These are phyloP conservation scores for Leucoraja ocellata DNA, from an alignment of 2,797 vertebrate species.

Conservation along the genomic window DNA sequence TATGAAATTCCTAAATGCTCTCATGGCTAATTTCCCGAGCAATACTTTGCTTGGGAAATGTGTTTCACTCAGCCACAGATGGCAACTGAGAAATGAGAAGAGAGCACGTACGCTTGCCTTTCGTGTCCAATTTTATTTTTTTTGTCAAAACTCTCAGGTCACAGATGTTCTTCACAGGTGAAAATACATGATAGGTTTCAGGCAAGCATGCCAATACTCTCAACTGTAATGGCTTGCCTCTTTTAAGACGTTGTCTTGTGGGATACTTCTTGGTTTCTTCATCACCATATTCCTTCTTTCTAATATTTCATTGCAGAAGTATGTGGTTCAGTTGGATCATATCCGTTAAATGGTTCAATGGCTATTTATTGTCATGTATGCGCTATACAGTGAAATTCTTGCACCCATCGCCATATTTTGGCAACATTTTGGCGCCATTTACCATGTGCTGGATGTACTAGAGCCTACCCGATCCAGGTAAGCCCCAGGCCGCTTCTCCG, in stretches of 20 bases:
- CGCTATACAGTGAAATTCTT: no score
- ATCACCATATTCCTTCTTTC: not conserved
- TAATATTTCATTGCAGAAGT: not conserved
- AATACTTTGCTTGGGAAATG: not conserved
- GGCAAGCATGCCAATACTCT: not conserved
- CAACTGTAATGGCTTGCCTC: not conserved
- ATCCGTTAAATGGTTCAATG: not conserved
- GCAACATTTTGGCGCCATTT: no score
- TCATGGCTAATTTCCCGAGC: conserved; percentile 26
- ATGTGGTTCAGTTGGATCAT: not conserved
- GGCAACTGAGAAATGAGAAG: conserved; percentile 11
- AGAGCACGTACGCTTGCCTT: not conserved
- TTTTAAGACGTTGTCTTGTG: not conserved
- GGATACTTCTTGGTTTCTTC: not conserved
- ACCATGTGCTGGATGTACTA: no score
- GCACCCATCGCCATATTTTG: no score
- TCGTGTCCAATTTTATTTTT: not conserved
- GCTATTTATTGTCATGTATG: no score
- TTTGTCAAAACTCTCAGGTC: not conserved
- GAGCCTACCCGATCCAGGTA: no score
- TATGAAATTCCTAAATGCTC: conserved; percentile 15
- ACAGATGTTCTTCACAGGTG: not conserved
- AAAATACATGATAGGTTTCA: not conserved
- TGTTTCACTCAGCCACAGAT: not conserved
- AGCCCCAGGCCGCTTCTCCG: no score